Evolutionary conservation across 2,888 invertebrate species (phyloP).

Genomic region (Eupithecia pulchellata): DNA sequence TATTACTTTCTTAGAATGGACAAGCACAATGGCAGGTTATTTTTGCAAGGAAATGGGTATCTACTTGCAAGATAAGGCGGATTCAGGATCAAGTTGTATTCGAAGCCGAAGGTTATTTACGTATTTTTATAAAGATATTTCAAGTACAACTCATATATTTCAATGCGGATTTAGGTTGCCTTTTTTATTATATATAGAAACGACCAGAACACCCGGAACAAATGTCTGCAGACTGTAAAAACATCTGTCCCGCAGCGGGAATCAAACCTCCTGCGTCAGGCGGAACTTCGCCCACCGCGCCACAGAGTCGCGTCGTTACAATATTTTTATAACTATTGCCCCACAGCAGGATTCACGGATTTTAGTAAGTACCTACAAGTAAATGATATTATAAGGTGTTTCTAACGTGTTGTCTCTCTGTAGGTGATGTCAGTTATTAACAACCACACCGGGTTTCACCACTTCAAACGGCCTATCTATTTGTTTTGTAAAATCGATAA

Average conservation of each 20-base stretch:
- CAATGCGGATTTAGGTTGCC: no score
- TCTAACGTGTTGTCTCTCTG: conserved; percentile 68
- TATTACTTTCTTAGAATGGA: conserved; percentile 36
- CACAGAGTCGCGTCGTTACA: no score
- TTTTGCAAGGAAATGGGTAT: conserved; percentile 20
- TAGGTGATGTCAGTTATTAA: conserved; percentile 58
- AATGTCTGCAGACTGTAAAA: no score
- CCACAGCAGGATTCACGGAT: conserved; percentile 9
- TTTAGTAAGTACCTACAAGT: no score
- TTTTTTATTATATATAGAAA: no score
- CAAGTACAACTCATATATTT: no score
- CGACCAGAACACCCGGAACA: no score
- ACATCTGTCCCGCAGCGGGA: no score
- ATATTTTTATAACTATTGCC: neutral
- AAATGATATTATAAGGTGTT: conserved; percentile 68
- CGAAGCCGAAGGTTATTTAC: neutral
- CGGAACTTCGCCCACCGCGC: no score
- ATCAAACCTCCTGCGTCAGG: no score
- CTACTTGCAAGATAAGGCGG: neutral
- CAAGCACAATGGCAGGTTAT: conserved; percentile 26
- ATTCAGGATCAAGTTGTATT: neutral
- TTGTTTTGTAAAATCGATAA: conserved; percentile 31
- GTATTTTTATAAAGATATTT: neutral
- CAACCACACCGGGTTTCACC: conserved; percentile 30
- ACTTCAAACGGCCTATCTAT: conserved; percentile 23